These are phyloP conservation scores for Spea multiplicata DNA, from an alignment of 2,113 vertebrate species.

Conservation along the genomic window DNA sequence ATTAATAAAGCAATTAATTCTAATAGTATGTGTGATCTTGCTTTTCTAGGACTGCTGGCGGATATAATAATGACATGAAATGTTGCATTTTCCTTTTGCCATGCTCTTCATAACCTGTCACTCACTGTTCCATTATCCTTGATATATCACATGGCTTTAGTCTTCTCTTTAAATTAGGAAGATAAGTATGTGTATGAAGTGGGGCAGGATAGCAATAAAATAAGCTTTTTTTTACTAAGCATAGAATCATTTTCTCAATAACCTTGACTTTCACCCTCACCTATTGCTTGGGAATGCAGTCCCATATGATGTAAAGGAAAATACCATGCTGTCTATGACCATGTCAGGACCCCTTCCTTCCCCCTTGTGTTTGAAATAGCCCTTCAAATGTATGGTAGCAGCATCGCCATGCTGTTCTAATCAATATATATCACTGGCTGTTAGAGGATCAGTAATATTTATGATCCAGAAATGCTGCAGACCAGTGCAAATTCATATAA, in stretches of 20 bases:
- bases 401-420: neutral
- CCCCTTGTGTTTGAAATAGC: too few relatives aligned
- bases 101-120: neutral
- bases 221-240: neutral
- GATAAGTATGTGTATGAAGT: too few relatives aligned
- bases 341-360: neutral
- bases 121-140: neutral
- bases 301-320: constrained; percentile 37
- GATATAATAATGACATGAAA: constrained; percentile 4
- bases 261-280: constrained; percentile 68
- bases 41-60: constrained; percentile 1
- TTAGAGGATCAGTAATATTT: constrained; percentile 18
- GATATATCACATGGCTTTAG: too few relatives aligned
- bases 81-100: neutral
- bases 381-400: neutral
- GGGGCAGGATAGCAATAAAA: too few relatives aligned
- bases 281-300: constrained; percentile 57
- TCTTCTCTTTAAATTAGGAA: too few relatives aligned
- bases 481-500: neutral
- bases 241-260: constrained; percentile 46
- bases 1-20: neutral
- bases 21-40: constrained; percentile 3
- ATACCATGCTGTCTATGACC: constrained; percentile 28
- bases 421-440: neutral
- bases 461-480: neutral